phyloP scores from a whole-genome alignment of 1,140 invertebrate genomes.

The Drosophila pectinifera region DNA sequence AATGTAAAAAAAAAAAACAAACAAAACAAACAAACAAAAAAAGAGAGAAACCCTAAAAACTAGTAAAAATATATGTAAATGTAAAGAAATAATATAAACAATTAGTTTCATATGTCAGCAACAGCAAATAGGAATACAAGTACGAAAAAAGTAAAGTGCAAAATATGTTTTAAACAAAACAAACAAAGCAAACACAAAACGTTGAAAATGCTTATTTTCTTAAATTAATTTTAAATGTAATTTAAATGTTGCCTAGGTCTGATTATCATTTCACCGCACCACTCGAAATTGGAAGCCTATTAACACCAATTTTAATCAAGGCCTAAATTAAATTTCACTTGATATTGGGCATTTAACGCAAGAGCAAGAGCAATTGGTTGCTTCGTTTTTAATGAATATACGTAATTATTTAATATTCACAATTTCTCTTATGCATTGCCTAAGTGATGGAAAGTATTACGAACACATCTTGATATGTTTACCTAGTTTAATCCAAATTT shows the following conservation, averaged over 20 bases:
- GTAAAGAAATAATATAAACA: constrained; percentile 36
- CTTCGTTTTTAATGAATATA: constrained; percentile 43
- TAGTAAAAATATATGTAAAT: constrained; percentile 49
- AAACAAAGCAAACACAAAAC: constrained; percentile 51
- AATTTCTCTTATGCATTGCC: constrained; percentile 39
- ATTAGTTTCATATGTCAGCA: constrained; percentile 44
- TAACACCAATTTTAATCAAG: constrained; percentile 19
- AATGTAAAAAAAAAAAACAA: constrained; percentile 44
- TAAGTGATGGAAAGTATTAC: constrained; percentile 74
- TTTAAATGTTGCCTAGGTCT: constrained; percentile 64
- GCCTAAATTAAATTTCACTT: constrained; percentile 29
- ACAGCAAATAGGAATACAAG: constrained; percentile 48
- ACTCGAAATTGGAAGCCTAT: constrained; percentile 23
- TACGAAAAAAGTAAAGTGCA: constrained; percentile 71
- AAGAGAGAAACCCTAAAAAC: constrained; percentile 39
- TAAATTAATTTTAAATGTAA: constrained; percentile 71
- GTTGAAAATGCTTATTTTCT: constrained; percentile 60
- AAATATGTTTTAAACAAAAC: constrained; percentile 81
- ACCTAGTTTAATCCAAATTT: constrained; percentile 44
- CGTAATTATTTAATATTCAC: constrained; percentile 55
- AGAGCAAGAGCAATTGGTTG: constrained; percentile 49
- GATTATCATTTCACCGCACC: constrained; percentile 46
- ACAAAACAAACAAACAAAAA: constrained; percentile 26
- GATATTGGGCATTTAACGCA: constrained; percentile 25
- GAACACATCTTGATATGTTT: constrained; percentile 43